Evolutionary conservation across 2,113 vertebrate species (phyloP), one percentile per base, ranked within the genome.

Genomic region (Meriones unguiculatus): DNA sequence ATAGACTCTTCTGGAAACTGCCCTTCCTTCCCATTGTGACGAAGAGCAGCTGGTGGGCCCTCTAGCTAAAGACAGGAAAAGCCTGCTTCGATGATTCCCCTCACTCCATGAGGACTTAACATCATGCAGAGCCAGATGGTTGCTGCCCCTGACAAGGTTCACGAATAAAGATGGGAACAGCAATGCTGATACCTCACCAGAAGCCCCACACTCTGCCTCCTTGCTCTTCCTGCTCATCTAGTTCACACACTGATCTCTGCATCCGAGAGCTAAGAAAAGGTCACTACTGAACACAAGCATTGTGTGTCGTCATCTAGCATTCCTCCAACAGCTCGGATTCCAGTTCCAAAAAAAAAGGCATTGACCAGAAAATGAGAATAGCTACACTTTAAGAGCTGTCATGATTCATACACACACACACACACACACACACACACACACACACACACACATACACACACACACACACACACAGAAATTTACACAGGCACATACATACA

Each of bases 1-100:
- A 94, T 5, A 89, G 82, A 94, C 70, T 85, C 75, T 94, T 65
- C 65, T 95, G 30, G 65, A 84, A 85, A 90, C 32, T 87, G 78
- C 72, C 95, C 93, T 75, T 80, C 75, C 65, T 17, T 89, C 62
- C 64, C 93, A 80, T 59, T 50, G 72, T 75, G 91, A 91, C 0
- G 2, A 80, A 86, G 13, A 95, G n/a, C 93, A 87, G 69, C 96
- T 95, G 91, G 89, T 32, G 52, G 82, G 20, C 84, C 82, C 91
- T 97, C 87, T 67, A 96, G 82, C 41, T 84, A 78, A 95, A 70
- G 69, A 84, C 52, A 25, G 82, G 95, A 75, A 93, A 91, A 91
- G 64, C 54, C 87, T 95, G 80, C 57, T 89, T 90, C 72, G 75
- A 65, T 70, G 77, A n/a, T 81, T 89, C 59, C 9, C 72, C 2